Percentiles rank a stretch among this genome's conserved stretches.
phyloP scores from a whole-genome alignment of 1,140 invertebrate genomes.

The Lepidurus arcticus region DNA sequence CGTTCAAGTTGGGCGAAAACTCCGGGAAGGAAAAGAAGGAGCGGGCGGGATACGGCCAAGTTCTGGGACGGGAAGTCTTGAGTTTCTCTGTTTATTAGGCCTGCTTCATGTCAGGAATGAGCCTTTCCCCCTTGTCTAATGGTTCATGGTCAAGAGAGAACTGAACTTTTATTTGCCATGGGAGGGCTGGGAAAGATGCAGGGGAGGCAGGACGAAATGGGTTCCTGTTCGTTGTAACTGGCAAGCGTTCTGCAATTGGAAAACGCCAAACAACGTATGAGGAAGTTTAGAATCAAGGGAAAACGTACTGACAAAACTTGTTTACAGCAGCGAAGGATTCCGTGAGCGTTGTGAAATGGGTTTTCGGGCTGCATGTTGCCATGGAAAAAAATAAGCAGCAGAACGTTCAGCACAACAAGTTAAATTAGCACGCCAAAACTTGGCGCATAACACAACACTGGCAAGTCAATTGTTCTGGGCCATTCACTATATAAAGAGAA shows the following conservation, averaged over 20 bases:
- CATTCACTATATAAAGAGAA: constrained; percentile 18
- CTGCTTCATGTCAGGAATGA: constrained; percentile 14
- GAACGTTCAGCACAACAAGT: neutral
- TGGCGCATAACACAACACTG: neutral
- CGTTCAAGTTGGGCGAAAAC: neutral
- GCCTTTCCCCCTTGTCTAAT: constrained; percentile 7
- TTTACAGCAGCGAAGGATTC: neutral
- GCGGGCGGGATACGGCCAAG: neutral
- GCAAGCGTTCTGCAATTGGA: neutral
- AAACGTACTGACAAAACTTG: neutral
- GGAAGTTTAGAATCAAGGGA: neutral
- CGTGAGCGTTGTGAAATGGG: neutral
- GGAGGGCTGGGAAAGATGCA: neutral
- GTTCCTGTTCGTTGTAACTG: neutral
- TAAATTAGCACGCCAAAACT: constrained; percentile 8
- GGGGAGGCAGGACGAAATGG: neutral
- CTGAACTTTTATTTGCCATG: constrained; percentile 5
- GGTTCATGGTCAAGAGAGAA: constrained; percentile 6
- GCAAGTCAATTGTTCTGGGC: constrained; percentile 21
- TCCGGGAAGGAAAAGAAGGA: neutral
- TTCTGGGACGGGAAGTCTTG: neutral
- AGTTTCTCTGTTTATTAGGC: constrained; percentile 22
- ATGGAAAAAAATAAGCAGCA: neutral
- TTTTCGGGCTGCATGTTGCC: neutral
- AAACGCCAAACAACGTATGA: neutral